Evolutionary conservation across 2,888 invertebrate genomes (phyloP).

Genomic region (Eupithecia exiguata): DNA sequence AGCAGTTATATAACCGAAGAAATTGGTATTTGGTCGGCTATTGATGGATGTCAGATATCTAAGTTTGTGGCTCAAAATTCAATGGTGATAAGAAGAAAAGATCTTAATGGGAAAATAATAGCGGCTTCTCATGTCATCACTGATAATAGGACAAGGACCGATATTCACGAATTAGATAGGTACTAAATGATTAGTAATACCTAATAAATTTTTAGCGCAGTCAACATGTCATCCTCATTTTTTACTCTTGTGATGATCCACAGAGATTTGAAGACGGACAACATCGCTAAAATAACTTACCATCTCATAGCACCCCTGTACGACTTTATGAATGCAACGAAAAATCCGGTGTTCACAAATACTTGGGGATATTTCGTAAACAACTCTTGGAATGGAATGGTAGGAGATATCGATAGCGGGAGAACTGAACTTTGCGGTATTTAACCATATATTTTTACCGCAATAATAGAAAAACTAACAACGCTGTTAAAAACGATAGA

Average conservation of each 20-base stretch:
- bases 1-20: conserved; percentile 55
- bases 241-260: neutral
- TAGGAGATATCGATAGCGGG: conserved; percentile 57
- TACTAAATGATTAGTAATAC: conserved; percentile 25
- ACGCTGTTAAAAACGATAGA: conserved; percentile 55
- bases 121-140: conserved; percentile 48
- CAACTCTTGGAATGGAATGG: conserved; percentile 66
- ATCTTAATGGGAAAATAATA: conserved; percentile 53
- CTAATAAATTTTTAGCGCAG: neutral
- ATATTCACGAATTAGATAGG: conserved; percentile 53
- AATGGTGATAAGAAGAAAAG: conserved; percentile 57
- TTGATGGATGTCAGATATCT: conserved; percentile 52
- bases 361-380: conserved; percentile 68
- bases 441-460: conserved; percentile 31
- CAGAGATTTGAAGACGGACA: conserved; percentile 56
- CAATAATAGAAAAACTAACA: conserved; percentile 27
- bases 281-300: conserved; percentile 53
- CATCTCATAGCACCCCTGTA: conserved; percentile 55
- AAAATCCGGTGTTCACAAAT: conserved; percentile 50
- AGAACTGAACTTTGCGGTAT: conserved; percentile 67
- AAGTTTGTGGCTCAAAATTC: conserved; percentile 41
- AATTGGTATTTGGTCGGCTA: conserved; percentile 61
- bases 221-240: too few relatives aligned
- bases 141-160: conserved; percentile 55
- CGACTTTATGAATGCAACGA: conserved; percentile 65